Conservation (phyloP, 2,888 invertebrate species). For the Gari tellinella region DNA sequence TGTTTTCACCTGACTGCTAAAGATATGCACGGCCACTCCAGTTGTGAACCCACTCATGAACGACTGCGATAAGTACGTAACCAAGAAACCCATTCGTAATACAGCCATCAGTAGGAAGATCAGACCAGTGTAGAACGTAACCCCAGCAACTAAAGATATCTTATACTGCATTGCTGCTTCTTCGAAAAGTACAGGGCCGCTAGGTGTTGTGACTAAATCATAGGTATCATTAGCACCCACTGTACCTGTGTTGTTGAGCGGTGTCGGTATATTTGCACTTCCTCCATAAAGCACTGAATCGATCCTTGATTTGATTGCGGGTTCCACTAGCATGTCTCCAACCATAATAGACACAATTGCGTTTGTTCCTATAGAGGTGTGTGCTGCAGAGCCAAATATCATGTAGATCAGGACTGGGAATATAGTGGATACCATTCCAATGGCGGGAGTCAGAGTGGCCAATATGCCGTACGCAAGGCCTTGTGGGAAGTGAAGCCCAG, state of each 20-base stretch:
- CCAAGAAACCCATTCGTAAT: constrained; percentile 69
- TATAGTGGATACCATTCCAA: constrained; percentile 72
- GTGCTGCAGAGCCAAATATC: constrained; percentile 69
- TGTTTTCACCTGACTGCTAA: constrained; percentile 64
- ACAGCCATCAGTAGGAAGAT: constrained; percentile 66
- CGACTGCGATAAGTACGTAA: constrained; percentile 68
- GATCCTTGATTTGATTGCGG: neutral
- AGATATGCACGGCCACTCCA: constrained; percentile 68
- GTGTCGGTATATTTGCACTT: too few relatives aligned
- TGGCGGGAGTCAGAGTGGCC: constrained; percentile 66
- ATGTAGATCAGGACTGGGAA: constrained; percentile 71
- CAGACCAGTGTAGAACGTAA: constrained; percentile 58
- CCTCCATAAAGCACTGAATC: neutral
- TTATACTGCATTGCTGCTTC: constrained; percentile 59
- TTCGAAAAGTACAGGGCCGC: too few relatives aligned
- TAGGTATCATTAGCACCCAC: too few relatives aligned
- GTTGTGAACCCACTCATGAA: constrained; percentile 73
- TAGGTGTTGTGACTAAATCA: too few relatives aligned
- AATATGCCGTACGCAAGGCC: constrained; percentile 72
- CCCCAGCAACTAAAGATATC: constrained; percentile 66
- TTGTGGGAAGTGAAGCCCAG: constrained; percentile 77
- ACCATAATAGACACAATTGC: constrained; percentile 75
- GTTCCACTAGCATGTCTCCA: constrained; percentile 53
- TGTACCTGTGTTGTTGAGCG: too few relatives aligned
- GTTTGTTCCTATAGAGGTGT: constrained; percentile 73